phyloP scores from a whole-genome alignment of 2,888 invertebrate genomes.

The Macropis europaea region DNA sequence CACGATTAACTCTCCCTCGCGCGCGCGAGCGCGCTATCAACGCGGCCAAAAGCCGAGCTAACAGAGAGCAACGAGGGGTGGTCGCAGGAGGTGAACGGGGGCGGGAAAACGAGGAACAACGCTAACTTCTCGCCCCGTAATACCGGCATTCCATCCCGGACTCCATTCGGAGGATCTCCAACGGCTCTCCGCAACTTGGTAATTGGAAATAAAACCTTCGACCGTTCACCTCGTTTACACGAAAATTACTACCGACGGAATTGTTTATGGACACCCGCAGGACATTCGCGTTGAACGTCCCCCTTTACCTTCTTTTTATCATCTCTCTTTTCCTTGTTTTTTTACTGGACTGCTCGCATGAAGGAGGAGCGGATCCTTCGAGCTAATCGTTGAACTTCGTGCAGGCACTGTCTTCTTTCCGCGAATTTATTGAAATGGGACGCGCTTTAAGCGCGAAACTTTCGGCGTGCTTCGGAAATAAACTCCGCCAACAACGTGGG shows the following conservation, averaged over 20 bases:
- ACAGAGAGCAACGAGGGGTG: background rate
- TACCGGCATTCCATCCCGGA: slow-evolving; percentile 30
- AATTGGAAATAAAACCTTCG: slow-evolving; percentile 41
- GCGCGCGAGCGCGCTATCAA: slow-evolving; percentile 49
- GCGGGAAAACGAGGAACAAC: slow-evolving; percentile 37
- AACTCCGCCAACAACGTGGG: background rate
- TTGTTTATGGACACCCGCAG: background rate
- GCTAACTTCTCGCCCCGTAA: slow-evolving; percentile 40
- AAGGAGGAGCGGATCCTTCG: background rate
- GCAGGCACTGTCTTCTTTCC: no score
- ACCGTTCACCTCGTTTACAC: background rate
- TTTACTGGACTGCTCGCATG: background rate
- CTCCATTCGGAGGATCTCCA: slow-evolving; percentile 3
- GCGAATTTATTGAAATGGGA: background rate
- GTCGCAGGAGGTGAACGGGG: background rate
- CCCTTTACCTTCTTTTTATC: no score
- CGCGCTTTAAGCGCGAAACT: background rate
- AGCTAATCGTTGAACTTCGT: no score
- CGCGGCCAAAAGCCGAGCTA: slow-evolving; percentile 32
- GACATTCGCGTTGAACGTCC: background rate
- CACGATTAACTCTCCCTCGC: slow-evolving; percentile 58
- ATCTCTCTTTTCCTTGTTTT: background rate
- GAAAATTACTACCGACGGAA: background rate
- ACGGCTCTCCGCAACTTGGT: slow-evolving; percentile 38
- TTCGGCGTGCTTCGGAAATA: background rate